Evolutionary conservation across 2,113 vertebrate species (phyloP).

Genomic region (Hippocampus guttulatus): DNA sequence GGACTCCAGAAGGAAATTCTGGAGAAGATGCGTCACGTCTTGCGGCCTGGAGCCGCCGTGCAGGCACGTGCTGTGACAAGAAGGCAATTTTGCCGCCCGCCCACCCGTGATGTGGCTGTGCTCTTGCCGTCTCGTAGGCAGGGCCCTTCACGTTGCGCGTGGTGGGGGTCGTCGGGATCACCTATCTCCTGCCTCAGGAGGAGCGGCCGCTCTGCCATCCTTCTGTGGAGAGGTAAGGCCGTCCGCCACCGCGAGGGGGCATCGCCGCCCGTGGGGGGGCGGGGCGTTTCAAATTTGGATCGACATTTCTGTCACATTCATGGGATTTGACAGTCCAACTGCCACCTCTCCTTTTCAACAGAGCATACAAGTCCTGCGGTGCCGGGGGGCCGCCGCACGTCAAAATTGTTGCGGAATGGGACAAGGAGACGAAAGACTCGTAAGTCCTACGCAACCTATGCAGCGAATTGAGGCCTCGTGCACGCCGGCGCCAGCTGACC

Average conservation of each 20-base stretch:
- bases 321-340: too few relatives aligned
- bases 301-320: too few relatives aligned
- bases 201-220: conserved; percentile 92
- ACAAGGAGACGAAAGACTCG: conserved; percentile 98
- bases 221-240: conserved; percentile 85
- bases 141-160: conserved; percentile 94
- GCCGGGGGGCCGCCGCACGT: conserved; percentile 93
- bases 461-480: too few relatives aligned
- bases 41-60: conserved; percentile 85
- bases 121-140: conserved; percentile 65
- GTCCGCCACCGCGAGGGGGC: conserved; percentile 29
- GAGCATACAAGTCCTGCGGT: conserved; percentile 89
- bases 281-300: too few relatives aligned
- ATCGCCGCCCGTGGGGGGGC: neutral
- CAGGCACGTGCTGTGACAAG: conserved; percentile 74
- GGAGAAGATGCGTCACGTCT: conserved; percentile 94
- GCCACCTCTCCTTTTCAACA: conserved; percentile 42
- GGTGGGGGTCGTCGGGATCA: conserved; percentile 95
- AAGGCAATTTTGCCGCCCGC: too few relatives aligned
- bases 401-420: conserved; percentile 97
- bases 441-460: conserved; percentile 68
- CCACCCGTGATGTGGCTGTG: too few relatives aligned
- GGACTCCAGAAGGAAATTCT: conserved; percentile 93
- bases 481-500: too few relatives aligned
- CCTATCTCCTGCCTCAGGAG: conserved; percentile 94